Evolutionary conservation across 2,113 vertebrate species (phyloP), one percentile per base, ranked within the genome.

Genomic region (Corythaixoides concolor): DNA sequence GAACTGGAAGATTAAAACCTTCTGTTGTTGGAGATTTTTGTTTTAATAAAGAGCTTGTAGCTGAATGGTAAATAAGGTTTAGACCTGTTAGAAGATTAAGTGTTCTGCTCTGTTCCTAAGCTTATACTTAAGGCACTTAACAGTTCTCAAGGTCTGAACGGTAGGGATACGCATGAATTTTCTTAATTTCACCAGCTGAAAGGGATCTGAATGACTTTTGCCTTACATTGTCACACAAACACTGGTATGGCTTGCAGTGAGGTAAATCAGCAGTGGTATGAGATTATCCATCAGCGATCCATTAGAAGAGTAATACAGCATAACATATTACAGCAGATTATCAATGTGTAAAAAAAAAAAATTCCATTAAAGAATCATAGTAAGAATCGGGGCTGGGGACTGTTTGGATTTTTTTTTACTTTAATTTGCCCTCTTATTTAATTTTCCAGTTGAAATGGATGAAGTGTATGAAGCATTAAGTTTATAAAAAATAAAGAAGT

Each of bases 41-140:
- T 91, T 79, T 75, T 47, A 63, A 88, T 81, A 68, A 93, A 80
- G 85, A 79, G 78, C 72, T 91, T 94, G 89, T 74, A 94, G 55
- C 45, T 76, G 90, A 90, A 89, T 73, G 50, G 68, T 85, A 96
- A 94, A 95, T 90, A 96, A 96, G 93, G 60, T 77, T 96, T 83
- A 96, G 92, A 85, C 63, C 82, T 93, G 70, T 90, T 95, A 95
- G 85, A 88, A 96, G 93, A 95, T 96, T 90, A 96, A 96, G 67
- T 93, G 81, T 96, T 91, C 91, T 96, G 68, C 82, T 94, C 96
- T 67, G 75, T 89, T 96, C 75, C 93, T 91, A 93, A 95, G 76
- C 68, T 77, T 90, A 80, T 89, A 86, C 90, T 96, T 95, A 62
- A 94, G 41, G 67, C 88, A 95, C 93, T 91, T 96, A 97, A 91